Conservation (phyloP, 2,113 vertebrate species). For the Petroica traversi region DNA sequence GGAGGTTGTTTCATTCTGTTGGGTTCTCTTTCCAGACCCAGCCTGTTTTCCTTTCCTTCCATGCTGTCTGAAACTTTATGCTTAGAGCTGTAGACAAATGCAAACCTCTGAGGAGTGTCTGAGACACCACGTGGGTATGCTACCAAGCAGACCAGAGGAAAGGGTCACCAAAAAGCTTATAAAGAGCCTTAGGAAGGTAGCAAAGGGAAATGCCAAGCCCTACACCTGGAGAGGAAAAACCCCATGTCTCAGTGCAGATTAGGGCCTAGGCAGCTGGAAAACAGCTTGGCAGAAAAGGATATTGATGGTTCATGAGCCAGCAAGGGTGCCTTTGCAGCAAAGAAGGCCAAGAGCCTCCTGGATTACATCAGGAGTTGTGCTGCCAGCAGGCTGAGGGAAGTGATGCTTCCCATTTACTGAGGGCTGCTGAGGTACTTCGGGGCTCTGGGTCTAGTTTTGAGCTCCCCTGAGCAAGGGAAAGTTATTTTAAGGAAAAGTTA, state of each 20-base stretch:
- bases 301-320: not conserved
- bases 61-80: not conserved
- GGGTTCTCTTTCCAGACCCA: not conserved
- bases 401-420: not conserved
- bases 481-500: not conserved
- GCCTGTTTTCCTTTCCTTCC: not conserved
- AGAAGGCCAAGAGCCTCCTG: not conserved
- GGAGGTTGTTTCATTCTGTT: not conserved
- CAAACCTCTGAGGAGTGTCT: not conserved
- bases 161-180: not conserved
- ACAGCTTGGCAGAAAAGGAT: not conserved
- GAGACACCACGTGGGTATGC: not conserved
- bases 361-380: accelerated
- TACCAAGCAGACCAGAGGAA: not conserved
- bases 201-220: not conserved
- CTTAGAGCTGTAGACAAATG: not conserved
- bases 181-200: not conserved
- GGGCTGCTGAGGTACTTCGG: not conserved
- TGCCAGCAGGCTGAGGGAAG: not conserved
- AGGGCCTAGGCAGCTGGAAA: not conserved
- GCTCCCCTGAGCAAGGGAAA: not conserved
- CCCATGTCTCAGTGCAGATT: not conserved
- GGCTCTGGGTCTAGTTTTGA: not conserved
- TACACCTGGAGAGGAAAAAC: not conserved
- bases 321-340: not conserved